Evolutionary conservation across 1,140 invertebrate genomes (phyloP).

Genomic region (Drosophila athabasca): DNA sequence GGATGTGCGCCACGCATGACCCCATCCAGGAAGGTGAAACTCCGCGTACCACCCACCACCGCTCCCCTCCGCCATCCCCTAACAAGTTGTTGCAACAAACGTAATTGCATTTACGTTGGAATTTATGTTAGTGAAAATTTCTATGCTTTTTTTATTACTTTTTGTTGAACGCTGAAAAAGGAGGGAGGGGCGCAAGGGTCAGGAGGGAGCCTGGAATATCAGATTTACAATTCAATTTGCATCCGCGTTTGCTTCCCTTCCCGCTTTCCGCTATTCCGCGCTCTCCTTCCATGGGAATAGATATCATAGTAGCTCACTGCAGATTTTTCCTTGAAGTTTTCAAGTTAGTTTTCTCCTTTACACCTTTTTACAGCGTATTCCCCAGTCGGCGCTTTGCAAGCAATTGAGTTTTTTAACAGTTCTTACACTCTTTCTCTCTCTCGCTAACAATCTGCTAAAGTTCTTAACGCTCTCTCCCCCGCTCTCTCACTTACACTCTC

Average conservation of each 20-base stretch:
- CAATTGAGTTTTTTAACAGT: slow-evolving; percentile 40
- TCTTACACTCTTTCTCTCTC: slow-evolving; percentile 26
- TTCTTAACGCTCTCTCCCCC: slow-evolving; percentile 24
- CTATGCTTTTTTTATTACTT: slow-evolving; percentile 32
- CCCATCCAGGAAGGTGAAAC: slow-evolving; percentile 3
- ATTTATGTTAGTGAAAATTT: slow-evolving; percentile 66
- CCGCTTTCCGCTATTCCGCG: too few species aligned
- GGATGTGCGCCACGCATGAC: slow-evolving; percentile 18
- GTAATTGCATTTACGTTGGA: slow-evolving; percentile 74
- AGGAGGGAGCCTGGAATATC: background rate
- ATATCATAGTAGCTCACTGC: too few species aligned
- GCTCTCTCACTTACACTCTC: background rate
- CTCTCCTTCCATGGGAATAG: too few species aligned
- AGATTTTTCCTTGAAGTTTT: too few species aligned
- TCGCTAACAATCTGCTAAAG: slow-evolving; percentile 73
- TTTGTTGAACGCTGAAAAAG: background rate
- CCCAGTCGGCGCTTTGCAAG: slow-evolving; percentile 3
- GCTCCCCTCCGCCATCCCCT: background rate
- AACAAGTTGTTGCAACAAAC: slow-evolving; percentile 59
- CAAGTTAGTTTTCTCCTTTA: background rate
- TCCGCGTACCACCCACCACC: background rate
- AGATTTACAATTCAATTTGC: background rate
- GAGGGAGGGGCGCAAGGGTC: background rate
- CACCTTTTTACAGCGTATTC: slow-evolving; percentile 6
- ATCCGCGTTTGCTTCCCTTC: background rate